Evolutionary conservation across 2,888 invertebrate genomes (phyloP).

Genomic region (Lasioglossum zephyrum): DNA sequence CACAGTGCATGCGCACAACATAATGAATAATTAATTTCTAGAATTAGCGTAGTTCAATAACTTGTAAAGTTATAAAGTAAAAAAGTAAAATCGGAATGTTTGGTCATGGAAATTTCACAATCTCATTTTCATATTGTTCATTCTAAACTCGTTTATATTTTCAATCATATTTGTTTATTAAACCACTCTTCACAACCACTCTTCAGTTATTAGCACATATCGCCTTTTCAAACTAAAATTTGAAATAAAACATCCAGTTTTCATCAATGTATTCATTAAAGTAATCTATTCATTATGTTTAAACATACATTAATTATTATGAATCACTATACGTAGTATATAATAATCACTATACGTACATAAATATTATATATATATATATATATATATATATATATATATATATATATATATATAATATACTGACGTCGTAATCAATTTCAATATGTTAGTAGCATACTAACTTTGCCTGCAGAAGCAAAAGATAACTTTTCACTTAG

Average conservation of each 20-base stretch:
- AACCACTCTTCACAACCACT: neutral
- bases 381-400: too few relatives aligned
- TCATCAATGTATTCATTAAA: too few relatives aligned
- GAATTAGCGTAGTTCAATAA: neutral
- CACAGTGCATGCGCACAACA: too few relatives aligned
- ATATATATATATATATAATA: neutral
- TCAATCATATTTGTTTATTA: neutral
- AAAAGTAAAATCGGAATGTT: neutral
- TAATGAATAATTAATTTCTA: neutral
- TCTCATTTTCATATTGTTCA: neutral
- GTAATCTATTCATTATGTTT: too few relatives aligned
- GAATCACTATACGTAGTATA: too few relatives aligned
- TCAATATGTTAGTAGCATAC: neutral
- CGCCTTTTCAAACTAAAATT: too few relatives aligned
- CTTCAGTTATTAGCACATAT: neutral
- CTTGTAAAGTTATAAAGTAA: too few relatives aligned
- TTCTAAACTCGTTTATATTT: neutral
- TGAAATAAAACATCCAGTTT: neutral
- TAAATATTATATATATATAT: neutral
- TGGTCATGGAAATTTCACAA: neutral
- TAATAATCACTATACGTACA: too few relatives aligned
- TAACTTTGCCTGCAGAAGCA: neutral
- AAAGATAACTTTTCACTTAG: neutral
- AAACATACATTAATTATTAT: too few relatives aligned
- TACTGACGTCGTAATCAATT: neutral